Evolutionary conservation across 2,888 invertebrate genomes (phyloP).

Genomic region (Autographa pulchrina): DNA sequence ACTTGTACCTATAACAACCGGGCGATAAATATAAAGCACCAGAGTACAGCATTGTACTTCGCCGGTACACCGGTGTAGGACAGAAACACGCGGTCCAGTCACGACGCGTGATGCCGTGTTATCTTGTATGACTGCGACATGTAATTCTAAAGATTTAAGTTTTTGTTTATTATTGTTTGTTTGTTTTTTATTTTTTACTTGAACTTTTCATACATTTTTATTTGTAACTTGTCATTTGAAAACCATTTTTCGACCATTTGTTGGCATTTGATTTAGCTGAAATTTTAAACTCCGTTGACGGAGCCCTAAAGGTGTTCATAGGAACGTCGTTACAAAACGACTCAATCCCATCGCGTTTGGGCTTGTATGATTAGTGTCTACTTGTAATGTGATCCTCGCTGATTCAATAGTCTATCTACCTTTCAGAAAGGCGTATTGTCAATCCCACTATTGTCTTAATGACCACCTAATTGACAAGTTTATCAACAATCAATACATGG

Average conservation of each 20-base stretch:
- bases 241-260: too few relatives aligned
- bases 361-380: too few relatives aligned
- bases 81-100: background rate
- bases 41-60: background rate
- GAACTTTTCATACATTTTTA: too few relatives aligned
- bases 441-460: background rate
- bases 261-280: too few relatives aligned
- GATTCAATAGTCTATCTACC: too few relatives aligned
- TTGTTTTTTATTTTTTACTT: too few relatives aligned
- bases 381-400: too few relatives aligned
- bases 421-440: background rate
- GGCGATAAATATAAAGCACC: background rate
- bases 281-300: too few relatives aligned
- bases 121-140: background rate
- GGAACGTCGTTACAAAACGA: too few relatives aligned
- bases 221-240: too few relatives aligned
- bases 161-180: background rate
- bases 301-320: too few relatives aligned
- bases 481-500: slow-evolving; percentile 21
- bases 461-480: slow-evolving; percentile 15
- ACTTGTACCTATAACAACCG: background rate
- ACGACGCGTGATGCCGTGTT: background rate
- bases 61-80: background rate
- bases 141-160: background rate
- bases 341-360: too few relatives aligned